Evolutionary conservation across 2,797 vertebrate species (phyloP).

Genomic region (Australoheros facetus): DNA sequence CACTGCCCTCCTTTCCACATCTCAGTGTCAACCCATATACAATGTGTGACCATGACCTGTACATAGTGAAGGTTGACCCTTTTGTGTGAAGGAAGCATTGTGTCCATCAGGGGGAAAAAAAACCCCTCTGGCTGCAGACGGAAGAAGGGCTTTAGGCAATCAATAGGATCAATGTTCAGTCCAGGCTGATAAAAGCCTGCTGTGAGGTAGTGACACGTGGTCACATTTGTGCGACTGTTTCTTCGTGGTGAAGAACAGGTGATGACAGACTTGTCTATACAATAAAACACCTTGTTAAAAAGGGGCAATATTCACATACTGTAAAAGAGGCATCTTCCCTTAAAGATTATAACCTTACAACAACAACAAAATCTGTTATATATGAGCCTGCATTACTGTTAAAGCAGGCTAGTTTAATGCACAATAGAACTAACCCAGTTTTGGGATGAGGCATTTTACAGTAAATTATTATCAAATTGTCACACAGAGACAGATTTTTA

Average conservation of each 20-base stretch:
- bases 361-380: slow-evolving; percentile 21
- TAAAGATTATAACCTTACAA: slow-evolving; percentile 30
- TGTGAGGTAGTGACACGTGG: slow-evolving; percentile 58
- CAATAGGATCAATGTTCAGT: slow-evolving; percentile 72
- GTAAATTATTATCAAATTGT: slow-evolving; percentile 46
- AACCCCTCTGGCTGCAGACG: slow-evolving; percentile 37
- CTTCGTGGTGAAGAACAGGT: slow-evolving; percentile 45
- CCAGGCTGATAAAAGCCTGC: slow-evolving; percentile 71
- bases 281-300: slow-evolving; percentile 60
- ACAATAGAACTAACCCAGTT: slow-evolving; percentile 8
- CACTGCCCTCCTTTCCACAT: neutral
- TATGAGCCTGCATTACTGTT: neutral
- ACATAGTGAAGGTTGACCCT: slow-evolving; percentile 7
- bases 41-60: slow-evolving; percentile 18
- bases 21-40: neutral
- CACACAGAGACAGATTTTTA: slow-evolving; percentile 3
- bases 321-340: slow-evolving; percentile 32
- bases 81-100: slow-evolving; percentile 25
- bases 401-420: slow-evolving; percentile 24
- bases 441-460: slow-evolving; percentile 18
- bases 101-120: slow-evolving; percentile 52
- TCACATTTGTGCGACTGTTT: slow-evolving; percentile 25
- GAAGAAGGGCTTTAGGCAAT: slow-evolving; percentile 50
- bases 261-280: slow-evolving; percentile 70
- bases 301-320: slow-evolving; percentile 27